Base-by-base conservation (phyloP, 2,888 invertebrate species). In the Diachrysia chrysitis region DNA sequence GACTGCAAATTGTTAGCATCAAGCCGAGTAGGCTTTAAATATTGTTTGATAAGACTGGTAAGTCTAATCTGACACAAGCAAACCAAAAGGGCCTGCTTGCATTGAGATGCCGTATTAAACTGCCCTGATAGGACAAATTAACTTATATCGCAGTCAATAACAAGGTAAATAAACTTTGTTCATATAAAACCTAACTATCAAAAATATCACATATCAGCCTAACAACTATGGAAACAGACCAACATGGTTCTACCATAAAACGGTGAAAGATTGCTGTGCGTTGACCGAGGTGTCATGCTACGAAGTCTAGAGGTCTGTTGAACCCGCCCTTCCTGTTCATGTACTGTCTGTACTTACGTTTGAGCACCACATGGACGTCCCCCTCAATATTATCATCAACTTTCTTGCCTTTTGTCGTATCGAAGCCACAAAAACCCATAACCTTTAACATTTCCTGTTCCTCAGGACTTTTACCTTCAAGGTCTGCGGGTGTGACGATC, bases 291-390 rank as follows among this genome's bases (percentile, higher is more conserved):
- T 37, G 65, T 82, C 68, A 98, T 78, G 99, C 98, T 78, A 99
- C 99, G 95, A 99, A 99, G 93, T 99, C 99, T 77, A 99, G 95
- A 51, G 99, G 99, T 88, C 99, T 96, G 93, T 99, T 99, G 94
- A 99, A 99, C 64, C 99, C 99, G 75, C 99, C 99, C 93, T 99
- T 99, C 73, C 99, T 96, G 93, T 99, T 99, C 99, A 99, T 99
- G 90, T 99, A 99, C 94, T 99, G 99, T 84, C 99, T 97, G 92
- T 99, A 99, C 94, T 99, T 98, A 84, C 99, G 96, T 95, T 99
- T 99, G 71, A 99, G 96, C 74, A 99, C 98, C 67, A 99, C 98
- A 90, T 99, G 99, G 75, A 99, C 99, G 32, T 97, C 98, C n/a
- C 99, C 99, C 63, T 97, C 97, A 84, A 99, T 98, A 89, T 99